Evolutionary conservation across 2,113 vertebrate genomes (phyloP), one percentile per base, ranked within the genome.

Genomic region (Neomonachus schauinslandi): DNA sequence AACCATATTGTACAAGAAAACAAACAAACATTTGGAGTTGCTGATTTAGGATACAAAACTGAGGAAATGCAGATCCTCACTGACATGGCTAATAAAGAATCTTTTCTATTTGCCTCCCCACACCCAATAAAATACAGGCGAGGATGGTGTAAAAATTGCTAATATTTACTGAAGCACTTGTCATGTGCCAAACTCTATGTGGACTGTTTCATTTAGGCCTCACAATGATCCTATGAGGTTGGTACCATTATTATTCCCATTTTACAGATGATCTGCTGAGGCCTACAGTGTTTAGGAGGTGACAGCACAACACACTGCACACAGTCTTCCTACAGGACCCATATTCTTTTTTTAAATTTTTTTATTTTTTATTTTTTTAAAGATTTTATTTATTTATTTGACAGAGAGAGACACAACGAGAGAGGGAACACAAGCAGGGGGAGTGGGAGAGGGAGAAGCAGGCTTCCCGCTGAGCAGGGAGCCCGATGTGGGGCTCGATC

Each of bases 401-500:
- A 8, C 46, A 67, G 65, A 33, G 65, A 19, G 33, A n/a, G 65
- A 46, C 46, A 46, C 46, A 46, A 8, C 46, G 46, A 46, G 46
- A 46, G 46, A 46, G 46, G 46, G 46, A 46, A 46, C 46, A 46
- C 0, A 8, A 69, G 16, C 1, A 5, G 16, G 33, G 33, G 16
- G 33, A 69, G 61, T 6, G 59, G 59, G 22, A 24, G 31, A 67
- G 65, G 31, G 65, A 67, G 31, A n/a, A 67, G 33, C 65, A n/a
- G 33, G n/a, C 31, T 18, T 1, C 16, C 31, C 2, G 1, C 7
- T 4, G 7, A n/a, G 1, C 33, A 18, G 67, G 67, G 16, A 69
- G 16, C 33, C 67, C 2, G 8, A 69, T 69, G 33, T 7, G 9
- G 33, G 67, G 1, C 33, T 69, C 16, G 0, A 69, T 69, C 67